A percentile compares a stretch with the other conserved stretches of the same genome.
Evolutionary conservation across 2,113 vertebrate genomes (phyloP).

Genomic region (Callaeas wilsoni): DNA sequence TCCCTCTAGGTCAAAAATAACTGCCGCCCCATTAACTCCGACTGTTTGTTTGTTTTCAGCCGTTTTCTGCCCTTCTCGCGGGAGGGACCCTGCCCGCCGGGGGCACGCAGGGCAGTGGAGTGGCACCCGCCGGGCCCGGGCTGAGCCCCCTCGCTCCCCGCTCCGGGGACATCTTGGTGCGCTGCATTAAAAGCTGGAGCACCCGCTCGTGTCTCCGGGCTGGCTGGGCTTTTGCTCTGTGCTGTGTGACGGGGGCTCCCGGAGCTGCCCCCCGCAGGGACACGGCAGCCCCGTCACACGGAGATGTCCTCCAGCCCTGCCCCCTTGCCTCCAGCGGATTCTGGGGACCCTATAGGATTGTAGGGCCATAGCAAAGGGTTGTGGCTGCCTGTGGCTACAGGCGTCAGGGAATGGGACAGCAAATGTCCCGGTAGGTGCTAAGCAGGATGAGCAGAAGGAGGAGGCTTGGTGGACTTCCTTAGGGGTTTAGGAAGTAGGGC

Average conservation of each 20-base stretch:
- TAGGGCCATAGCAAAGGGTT: not conserved
- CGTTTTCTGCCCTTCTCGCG: not conserved
- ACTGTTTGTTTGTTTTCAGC: slow-evolving; percentile 46
- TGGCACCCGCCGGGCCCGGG: not conserved
- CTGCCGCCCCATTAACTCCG: slow-evolving; percentile 26
- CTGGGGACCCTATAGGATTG: not conserved
- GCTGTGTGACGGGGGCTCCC: not conserved
- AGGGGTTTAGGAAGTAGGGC: not conserved
- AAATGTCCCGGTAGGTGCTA: not conserved
- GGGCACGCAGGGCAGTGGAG: not conserved
- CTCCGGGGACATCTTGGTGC: fast-evolving
- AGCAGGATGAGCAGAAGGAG: not conserved
- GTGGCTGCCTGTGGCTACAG: not conserved
- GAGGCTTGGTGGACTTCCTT: not conserved
- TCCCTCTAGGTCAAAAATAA: slow-evolving; percentile 48
- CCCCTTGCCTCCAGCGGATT: not conserved
- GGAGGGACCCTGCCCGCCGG: not conserved
- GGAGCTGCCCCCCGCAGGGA: fast-evolving
- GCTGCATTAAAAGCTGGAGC: not conserved
- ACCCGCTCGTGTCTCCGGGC: fast-evolving
- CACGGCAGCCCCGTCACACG: not conserved
- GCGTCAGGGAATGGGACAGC: fast-evolving
- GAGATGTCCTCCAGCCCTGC: not conserved
- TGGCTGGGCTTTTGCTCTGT: not conserved
- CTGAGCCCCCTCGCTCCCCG: not conserved